These are phyloP conservation scores for Stenodema calcarata DNA, from an alignment of 2,888 invertebrate species.

Conservation along the genomic window DNA sequence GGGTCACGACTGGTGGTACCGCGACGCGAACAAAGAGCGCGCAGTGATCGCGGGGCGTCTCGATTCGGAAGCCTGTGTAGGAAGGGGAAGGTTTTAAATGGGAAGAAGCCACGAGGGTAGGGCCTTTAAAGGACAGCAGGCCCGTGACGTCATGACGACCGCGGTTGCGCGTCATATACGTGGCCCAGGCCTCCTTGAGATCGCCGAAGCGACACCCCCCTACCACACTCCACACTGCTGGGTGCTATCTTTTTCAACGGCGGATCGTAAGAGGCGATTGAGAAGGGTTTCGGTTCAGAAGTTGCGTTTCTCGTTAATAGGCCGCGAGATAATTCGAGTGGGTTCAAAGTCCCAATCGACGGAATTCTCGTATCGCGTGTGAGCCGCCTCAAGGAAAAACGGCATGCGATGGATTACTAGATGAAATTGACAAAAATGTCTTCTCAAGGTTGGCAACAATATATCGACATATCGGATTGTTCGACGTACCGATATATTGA, in stretches of 20 bases:
- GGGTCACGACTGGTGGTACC: constrained; percentile 9
- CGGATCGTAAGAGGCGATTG: neutral
- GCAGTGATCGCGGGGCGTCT: constrained; percentile 6
- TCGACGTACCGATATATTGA: too few species aligned
- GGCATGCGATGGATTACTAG: neutral
- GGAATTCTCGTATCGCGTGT: neutral
- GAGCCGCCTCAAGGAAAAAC: neutral
- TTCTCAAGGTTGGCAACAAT: too few species aligned
- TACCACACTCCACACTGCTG: neutral
- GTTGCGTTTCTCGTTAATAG: neutral
- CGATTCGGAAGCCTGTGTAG: constrained; percentile 7
- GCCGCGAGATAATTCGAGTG: neutral
- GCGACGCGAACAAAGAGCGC: constrained; percentile 17
- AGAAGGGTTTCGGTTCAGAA: neutral
- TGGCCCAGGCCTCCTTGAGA: neutral
- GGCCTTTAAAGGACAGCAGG: constrained; percentile 37
- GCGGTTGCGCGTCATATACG: constrained; percentile 23
- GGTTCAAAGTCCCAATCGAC: neutral
- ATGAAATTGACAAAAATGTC: too few species aligned
- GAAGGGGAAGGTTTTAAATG: constrained; percentile 1
- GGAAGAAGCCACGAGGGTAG: constrained; percentile 21
- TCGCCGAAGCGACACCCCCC: neutral
- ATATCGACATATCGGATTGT: too few species aligned
- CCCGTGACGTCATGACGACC: constrained; percentile 20
- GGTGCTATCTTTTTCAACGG: neutral